Percentiles rank a stretch among this genome's conserved stretches.
Conservation (phyloP, 2,113 vertebrate genomes). For the Bujurquina vittata region DNA sequence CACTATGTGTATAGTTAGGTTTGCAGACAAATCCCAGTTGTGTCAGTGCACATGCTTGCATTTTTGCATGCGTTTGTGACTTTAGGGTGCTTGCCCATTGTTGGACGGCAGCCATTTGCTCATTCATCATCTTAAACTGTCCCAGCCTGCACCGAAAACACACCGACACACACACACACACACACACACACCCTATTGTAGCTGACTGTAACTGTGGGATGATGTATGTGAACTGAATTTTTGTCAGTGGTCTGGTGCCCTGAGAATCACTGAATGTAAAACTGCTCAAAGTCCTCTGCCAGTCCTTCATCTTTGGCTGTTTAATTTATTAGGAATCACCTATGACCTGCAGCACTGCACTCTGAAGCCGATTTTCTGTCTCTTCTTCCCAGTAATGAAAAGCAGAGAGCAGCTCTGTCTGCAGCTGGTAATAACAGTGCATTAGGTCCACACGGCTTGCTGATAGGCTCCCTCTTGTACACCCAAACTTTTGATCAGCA, state of each 20-base stretch:
- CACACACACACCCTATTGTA: background rate
- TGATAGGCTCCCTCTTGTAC: conserved; percentile 56
- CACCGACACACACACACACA: background rate
- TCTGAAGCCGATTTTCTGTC: conserved; percentile 56
- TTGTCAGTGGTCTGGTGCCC: background rate
- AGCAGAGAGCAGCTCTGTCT: conserved; percentile 66
- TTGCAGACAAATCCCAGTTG: background rate
- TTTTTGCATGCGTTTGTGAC: conserved; percentile 28
- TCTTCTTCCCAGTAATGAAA: conserved; percentile 64
- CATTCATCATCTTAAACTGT: conserved; percentile 55
- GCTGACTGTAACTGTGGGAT: conserved; percentile 3
- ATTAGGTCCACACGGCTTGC: conserved; percentile 54
- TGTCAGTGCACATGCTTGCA: background rate
- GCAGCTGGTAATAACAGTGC: conserved; percentile 71
- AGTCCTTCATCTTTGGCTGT: conserved; percentile 9
- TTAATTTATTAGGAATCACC: conserved; percentile 52
- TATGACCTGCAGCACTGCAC: conserved; percentile 34
- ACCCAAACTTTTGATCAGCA: conserved; percentile 60
- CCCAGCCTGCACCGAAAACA: conserved; percentile 13
- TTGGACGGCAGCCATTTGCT: conserved; percentile 37
- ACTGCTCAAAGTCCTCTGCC: conserved; percentile 12
- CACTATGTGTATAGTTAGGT: background rate
- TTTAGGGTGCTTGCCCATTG: background rate
- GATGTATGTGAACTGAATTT: conserved; percentile 3
- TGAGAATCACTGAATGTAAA: conserved; percentile 14